Base-by-base conservation (phyloP, 2,888 invertebrate genomes). In the Eupithecia subumbrata region DNA sequence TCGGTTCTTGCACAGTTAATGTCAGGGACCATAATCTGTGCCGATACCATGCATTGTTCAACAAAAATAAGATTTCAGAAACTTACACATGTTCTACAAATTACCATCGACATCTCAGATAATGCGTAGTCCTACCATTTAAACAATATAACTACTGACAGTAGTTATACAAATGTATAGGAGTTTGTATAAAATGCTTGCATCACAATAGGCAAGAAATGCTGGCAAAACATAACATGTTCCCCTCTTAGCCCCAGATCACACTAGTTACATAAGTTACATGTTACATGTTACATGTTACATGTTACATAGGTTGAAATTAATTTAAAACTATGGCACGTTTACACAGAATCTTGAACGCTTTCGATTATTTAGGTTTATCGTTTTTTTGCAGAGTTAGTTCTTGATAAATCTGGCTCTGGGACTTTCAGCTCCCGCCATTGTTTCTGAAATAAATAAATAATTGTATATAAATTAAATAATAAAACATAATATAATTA, bases 391-490 rank as follows among this genome's bases (percentile, higher is more conserved):
- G 69, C 70, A 34, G 79, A 79, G 30, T 76, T 77, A 30, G 73
- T 76, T 66, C 79, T 76, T 37, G 79, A 86, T 25, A 88, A 76
- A 69, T 84, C 89, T 5, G 91, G 88, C 75, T 93, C 94, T 14
- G 91, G 91, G 78, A 94, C 92, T 86, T 91, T 93, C 30, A 94
- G 82, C 80, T 94, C 94, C 34, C 90, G 89, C 95, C 95, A 95
- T 88, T 94, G 90, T 90, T 92, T 94, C 95, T 95, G 91, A 70
- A 68, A 68, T 7, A 25, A 11, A 22, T 9, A 7, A 30, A 30
- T 30, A 30, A 30, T 30, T 30, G 3, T 30, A 30, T 30, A 30
- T 12, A 5, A 37, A 37, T 37, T 37, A 37, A 37, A 37, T 14
- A n/a, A 43, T 43, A 22, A 22, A 3, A 12, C 25, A 22, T 60